Conservation (phyloP, 2,113 vertebrate genomes). For the western clawed frog (Xenopus tropicalis) region UCB_Xtro_10.0 CM004449.2:34322501-34323000, state of each 20-base stretch:
- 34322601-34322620: no score
- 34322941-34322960: background rate
- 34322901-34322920: background rate
- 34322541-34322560: no score
- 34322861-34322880: background rate
- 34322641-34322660: no score
- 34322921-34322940: background rate
- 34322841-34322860: background rate
- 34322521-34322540: no score
- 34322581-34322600: no score
- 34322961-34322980: background rate
- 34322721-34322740: background rate
- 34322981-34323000: background rate
- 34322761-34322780: background rate
- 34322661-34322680: no score
- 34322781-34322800: background rate
- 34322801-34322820: conserved; percentile 8
- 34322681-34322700: background rate
- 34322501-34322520: no score
- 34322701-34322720: background rate
- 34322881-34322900: background rate
- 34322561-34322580: no score
- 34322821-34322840: background rate
- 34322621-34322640: no score
- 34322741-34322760: background rate